phyloP scores from a whole-genome alignment of 1,140 invertebrate species.

The Tetramorium alpestre region DNA sequence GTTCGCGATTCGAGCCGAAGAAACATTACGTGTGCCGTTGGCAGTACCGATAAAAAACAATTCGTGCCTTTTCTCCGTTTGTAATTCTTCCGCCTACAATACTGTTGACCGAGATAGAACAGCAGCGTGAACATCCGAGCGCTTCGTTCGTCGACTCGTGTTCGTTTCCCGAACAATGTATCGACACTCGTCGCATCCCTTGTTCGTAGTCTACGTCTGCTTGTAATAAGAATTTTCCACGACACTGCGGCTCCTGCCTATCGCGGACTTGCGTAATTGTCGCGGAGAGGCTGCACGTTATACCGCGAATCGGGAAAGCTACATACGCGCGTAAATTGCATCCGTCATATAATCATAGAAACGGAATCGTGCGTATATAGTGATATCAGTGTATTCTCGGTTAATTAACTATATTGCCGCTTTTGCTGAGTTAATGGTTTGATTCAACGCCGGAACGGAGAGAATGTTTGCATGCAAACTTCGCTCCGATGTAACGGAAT shows the following conservation, averaged over 20 bases:
- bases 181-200: not conserved
- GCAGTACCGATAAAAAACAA: not conserved
- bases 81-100: constrained; percentile 23
- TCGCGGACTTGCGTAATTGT: not conserved
- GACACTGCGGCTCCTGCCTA: not conserved
- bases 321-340: not conserved
- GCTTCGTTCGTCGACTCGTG: not conserved
- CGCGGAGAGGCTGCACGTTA: not conserved
- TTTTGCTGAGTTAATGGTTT: constrained; percentile 41
- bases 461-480: constrained; percentile 3
- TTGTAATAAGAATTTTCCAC: not conserved
- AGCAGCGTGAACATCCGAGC: not conserved
- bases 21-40: constrained; percentile 24
- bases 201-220: not conserved
- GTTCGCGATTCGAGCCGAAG: constrained; percentile 8
- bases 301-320: constrained; percentile 1
- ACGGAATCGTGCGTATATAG: not conserved
- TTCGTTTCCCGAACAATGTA: not conserved
- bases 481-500: constrained; percentile 38
- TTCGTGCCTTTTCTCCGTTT: constrained; percentile 26
- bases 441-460: not conserved
- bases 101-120: not conserved
- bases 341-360: not conserved
- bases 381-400: constrained; percentile 8
- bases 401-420: constrained; percentile 23